These are phyloP conservation scores for Sapayoa aenigma DNA, from an alignment of 2,113 vertebrate species.

Conservation along the genomic window DNA sequence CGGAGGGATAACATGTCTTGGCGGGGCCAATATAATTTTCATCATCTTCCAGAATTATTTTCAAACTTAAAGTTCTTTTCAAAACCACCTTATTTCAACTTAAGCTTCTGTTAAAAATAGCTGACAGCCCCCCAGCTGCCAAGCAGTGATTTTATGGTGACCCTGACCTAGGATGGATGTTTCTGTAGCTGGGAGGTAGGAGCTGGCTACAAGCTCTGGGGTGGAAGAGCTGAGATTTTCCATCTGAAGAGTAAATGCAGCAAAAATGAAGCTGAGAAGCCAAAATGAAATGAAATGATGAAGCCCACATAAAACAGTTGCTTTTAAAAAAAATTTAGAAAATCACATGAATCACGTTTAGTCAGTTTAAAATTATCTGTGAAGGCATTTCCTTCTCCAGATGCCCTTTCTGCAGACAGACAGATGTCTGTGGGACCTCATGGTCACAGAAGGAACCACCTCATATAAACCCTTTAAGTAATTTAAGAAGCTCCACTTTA, in stretches of 20 bases:
- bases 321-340: background rate
- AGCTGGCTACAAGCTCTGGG: background rate
- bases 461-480: background rate
- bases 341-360: background rate
- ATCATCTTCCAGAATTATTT: background rate
- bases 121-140: background rate
- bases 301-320: background rate
- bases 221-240: background rate
- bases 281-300: background rate
- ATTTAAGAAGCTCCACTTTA: constrained; percentile 9
- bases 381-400: background rate
- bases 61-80: background rate
- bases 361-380: background rate
- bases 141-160: background rate
- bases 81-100: background rate
- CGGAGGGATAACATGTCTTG: rapidly evolving
- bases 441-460: background rate
- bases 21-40: background rate
- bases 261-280: background rate
- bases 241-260: background rate
- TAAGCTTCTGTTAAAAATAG: background rate
- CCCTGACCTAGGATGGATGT: background rate
- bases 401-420: background rate
- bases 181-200: background rate
- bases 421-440: background rate